phyloP scores from a whole-genome alignment of 2,113 vertebrate genomes.

The Thymallus thymallus region DNA sequence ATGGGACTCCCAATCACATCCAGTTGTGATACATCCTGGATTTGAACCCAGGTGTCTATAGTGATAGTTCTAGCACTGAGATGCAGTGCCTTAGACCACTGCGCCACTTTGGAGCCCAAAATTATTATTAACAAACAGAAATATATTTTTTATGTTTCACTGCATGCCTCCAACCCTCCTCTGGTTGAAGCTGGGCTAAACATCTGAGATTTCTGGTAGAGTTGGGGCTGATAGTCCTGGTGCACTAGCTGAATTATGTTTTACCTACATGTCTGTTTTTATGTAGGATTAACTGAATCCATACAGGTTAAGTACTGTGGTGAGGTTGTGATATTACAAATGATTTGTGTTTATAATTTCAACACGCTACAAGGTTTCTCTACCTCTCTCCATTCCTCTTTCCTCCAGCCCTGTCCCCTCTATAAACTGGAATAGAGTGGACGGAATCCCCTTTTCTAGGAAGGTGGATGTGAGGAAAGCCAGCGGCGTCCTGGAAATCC shows the following conservation, averaged over 20 bases:
- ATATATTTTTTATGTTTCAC: slow-evolving; percentile 30
- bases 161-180: slow-evolving; percentile 11
- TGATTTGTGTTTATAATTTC: no score
- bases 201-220: slow-evolving; percentile 16
- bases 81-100: no score
- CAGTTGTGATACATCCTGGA: no score
- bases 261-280: background rate
- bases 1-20: no score
- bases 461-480: slow-evolving; percentile 88
- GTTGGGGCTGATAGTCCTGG: slow-evolving; percentile 6
- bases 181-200: slow-evolving; percentile 26
- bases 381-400: background rate
- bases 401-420: slow-evolving; percentile 85
- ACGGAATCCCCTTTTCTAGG: slow-evolving; percentile 82
- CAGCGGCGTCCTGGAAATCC: slow-evolving; percentile 90
- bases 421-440: slow-evolving; percentile 86
- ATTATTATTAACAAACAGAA: slow-evolving; percentile 9
- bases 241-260: background rate
- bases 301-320: no score
- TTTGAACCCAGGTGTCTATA: no score
- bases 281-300: no score
- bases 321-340: no score
- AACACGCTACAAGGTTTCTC: no score
- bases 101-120: no score
- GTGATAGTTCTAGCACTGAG: no score